Base-by-base conservation (phyloP, 2,113 vertebrate genomes). In the Trinectes maculatus region DNA sequence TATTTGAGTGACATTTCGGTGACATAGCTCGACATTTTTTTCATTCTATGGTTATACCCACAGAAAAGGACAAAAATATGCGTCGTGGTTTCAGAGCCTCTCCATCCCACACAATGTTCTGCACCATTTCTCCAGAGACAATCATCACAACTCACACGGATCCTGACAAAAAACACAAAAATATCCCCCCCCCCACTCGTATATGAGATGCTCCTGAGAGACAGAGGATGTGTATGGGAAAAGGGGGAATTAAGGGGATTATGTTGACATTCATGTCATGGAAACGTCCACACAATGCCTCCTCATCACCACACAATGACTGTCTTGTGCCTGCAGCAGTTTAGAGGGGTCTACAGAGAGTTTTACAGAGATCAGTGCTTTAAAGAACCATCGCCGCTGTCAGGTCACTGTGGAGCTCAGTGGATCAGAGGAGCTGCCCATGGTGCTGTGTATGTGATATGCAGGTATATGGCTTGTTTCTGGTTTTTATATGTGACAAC, bases 231-330 rank as follows among this genome's bases (percentile, higher is more conserved):
- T 42, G 19, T 18, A 54, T 10, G 49, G 67, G 29, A 42, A 44
- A 52, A 68, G 36, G 21, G 0, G 15, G 8, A n/a, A n/a, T n/a
- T n/a, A n/a, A n/a, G 25, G 19, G 18, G 33, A 40, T 47, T 46
- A 43, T 61, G 63, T 40, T 64, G 29, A 56, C 46, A 40, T 16
- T 12, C 64, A 25, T 75, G 56, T 63, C 61, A 63, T 78, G 63
- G 72, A 77, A 80, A 61, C 76, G 56, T 76, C 57, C 0, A 1
- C 0, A 1, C 22, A 15, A 12, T 54, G 53, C 25, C 59, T 62
- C 64, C 46, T 63, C 62, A 63, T 78, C 62, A 40, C 52, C 67
- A 77, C 73, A 82, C 75, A 74, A 65, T 33, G 79, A 75, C 18
- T 18, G 26, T 74, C 48, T 69, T 82, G 69, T 82, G 24, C 56